Evolutionary conservation across 37 sponge, comb jelly and placozoan genomes (phyloP).

Genomic region (Crambe crambe): DNA sequence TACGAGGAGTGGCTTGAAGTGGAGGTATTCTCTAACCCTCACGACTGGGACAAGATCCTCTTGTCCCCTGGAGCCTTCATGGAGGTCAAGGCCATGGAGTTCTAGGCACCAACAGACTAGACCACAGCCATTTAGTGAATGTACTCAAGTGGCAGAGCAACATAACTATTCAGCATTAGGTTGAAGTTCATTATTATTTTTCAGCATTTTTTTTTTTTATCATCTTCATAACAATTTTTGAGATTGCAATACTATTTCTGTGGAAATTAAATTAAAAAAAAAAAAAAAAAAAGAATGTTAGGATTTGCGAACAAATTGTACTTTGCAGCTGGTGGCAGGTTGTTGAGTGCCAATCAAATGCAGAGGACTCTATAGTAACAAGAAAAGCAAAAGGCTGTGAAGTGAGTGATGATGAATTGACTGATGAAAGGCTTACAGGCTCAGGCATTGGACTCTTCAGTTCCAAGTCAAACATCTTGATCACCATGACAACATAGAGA

Average conservation of each 20-base stretch:
- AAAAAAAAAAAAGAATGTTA: too few species aligned
- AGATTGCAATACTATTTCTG: too few species aligned
- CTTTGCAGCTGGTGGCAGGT: too few species aligned
- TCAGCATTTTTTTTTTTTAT: too few species aligned
- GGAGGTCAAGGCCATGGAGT: conserved; percentile 43
- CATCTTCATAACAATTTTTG: too few species aligned
- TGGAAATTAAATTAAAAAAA: too few species aligned
- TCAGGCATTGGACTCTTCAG: conserved; percentile 56
- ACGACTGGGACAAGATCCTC: conserved; percentile 63
- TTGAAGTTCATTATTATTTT: too few species aligned
- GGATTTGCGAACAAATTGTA: too few species aligned
- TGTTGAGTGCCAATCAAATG: conserved; percentile 33
- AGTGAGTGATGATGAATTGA: too few species aligned
- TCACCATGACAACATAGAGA: conserved; percentile 56
- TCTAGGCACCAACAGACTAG: conserved; percentile 5
- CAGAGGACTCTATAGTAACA: conserved; percentile 15
- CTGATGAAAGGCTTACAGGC: too few species aligned
- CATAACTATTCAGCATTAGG: too few species aligned
- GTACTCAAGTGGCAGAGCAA: not conserved
- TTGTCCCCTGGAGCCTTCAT: conserved; percentile 19
- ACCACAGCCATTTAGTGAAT: not conserved
- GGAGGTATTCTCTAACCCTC: conserved; percentile 74
- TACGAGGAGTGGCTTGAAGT: conserved; percentile 94
- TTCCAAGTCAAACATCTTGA: conserved; percentile 56
- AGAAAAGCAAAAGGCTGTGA: too few species aligned